A percentile compares a stretch with the other conserved stretches of the same genome.
These are phyloP conservation scores for Scolopax mira DNA, from an alignment of 2,113 vertebrate species.

Conservation along the genomic window DNA sequence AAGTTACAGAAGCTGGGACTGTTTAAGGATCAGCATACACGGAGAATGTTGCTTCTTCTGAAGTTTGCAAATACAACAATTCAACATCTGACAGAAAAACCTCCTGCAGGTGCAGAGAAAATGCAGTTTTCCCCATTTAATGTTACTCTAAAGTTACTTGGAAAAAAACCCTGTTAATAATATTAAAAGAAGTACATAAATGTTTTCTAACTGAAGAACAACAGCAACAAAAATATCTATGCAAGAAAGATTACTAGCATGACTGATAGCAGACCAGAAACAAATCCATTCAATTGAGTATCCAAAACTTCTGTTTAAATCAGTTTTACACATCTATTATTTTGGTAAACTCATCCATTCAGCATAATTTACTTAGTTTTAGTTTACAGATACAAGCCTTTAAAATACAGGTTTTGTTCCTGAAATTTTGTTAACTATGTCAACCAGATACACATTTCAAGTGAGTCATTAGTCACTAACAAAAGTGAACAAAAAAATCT, in stretches of 20 bases:
- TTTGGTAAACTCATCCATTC: background rate
- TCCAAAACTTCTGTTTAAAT: background rate
- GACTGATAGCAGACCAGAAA: background rate
- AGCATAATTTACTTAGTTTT: background rate
- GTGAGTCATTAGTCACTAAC: background rate
- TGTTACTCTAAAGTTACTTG: background rate
- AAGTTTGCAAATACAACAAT: background rate
- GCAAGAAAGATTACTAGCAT: background rate
- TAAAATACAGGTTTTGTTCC: background rate
- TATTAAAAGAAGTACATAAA: background rate
- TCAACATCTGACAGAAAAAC: background rate
- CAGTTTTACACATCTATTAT: background rate
- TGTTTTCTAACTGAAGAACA: background rate
- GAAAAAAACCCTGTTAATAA: rapidly evolving
- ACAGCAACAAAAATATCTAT: background rate
- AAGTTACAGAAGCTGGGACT: background rate
- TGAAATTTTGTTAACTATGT: background rate
- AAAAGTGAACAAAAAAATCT: background rate
- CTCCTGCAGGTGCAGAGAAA: background rate
- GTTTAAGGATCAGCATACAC: background rate
- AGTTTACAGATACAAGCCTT: background rate
- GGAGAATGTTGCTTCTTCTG: background rate
- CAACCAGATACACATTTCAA: background rate
- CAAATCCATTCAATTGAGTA: background rate
- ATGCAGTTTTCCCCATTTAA: background rate